Evolutionary conservation across 2,113 vertebrate genomes (phyloP), one percentile per base, ranked within the genome.

Genomic region (Circaetus gallicus): DNA sequence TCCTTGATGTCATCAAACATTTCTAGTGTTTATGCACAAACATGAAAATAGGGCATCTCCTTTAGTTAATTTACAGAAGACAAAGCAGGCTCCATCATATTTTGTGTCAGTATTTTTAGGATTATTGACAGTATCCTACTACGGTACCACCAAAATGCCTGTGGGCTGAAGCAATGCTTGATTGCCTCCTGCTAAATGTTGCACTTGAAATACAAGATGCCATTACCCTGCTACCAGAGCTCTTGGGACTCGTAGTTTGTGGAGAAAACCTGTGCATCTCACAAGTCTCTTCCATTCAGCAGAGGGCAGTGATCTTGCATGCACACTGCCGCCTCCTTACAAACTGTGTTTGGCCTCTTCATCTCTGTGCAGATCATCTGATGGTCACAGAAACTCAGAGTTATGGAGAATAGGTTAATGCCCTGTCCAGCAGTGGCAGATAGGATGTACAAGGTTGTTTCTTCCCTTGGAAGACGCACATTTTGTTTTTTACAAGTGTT

Each of bases 291-390:
- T 65, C 17, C 61, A 6, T 69, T 92, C 95, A 86, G 92, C 92
- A 95, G 96, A 96, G 96, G 90, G 95, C 93, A 92, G 58, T 90
- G 95, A 90, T 83, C 92, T 36, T 16, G 90, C 95, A 34, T 0
- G 0, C 66, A n/a, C 58, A 5, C 52, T 8, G 9, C 38, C 3
- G 4, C 65, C 73, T 62, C 43, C 69, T 61, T 28, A 4, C 36
- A 22, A 3, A 16, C 49, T 50, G 15, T 38, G 36, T 72, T 63
- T 49, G 72, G 62, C 62, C 43, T 47, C 93, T 25, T 66, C 55
- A 15, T 24, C 82, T 32, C 55, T 10, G 16, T 8, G 36, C 56
- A 31, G 20, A 71, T 78, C 56, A 12, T 9, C 76, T 31, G 50
- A 2, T 47, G 81, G 69, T 16, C 59, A 26, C 83, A 47, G 47